A percentile compares a stretch with the other conserved stretches of the same genome.
These are phyloP conservation scores for Phaethornis superciliosus DNA, from an alignment of 2,113 vertebrate species.

Conservation along the genomic window DNA sequence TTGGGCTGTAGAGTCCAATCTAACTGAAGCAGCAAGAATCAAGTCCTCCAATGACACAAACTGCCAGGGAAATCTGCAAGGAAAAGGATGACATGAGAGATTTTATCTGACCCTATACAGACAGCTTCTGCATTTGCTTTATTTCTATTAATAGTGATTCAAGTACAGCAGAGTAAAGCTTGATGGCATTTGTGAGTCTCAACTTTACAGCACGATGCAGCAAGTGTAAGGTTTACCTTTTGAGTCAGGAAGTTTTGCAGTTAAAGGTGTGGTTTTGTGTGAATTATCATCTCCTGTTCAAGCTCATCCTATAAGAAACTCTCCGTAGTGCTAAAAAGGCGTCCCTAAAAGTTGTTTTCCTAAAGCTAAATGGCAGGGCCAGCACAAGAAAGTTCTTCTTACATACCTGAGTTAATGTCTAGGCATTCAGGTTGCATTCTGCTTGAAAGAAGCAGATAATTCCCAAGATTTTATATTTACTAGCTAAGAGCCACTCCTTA, in stretches of 20 bases:
- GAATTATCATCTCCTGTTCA: neutral
- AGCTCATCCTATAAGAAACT: neutral
- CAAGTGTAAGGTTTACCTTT: neutral
- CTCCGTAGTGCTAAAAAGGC: neutral
- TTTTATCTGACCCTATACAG: neutral
- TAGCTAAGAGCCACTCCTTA: neutral
- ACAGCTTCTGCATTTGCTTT: neutral
- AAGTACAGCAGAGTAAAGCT: neutral
- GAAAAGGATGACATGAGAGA: neutral
- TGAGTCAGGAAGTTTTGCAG: neutral
- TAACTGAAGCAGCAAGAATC: neutral
- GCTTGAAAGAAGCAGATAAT: neutral
- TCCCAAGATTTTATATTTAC: neutral
- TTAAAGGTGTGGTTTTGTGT: neutral
- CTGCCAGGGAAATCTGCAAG: neutral
- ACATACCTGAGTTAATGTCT: neutral
- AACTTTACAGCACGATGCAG: neutral
- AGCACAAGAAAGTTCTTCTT: neutral
- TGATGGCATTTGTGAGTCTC: neutral
- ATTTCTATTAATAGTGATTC: neutral
- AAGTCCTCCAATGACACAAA: neutral
- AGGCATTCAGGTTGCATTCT: neutral
- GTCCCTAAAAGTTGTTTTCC: neutral
- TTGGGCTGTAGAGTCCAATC: neutral
- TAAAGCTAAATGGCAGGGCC: neutral